Percentiles rank a stretch among this genome's conserved stretches.
phyloP scores from a whole-genome alignment of 2,113 vertebrate species.

The Sphaerodactylus townsendi region DNA sequence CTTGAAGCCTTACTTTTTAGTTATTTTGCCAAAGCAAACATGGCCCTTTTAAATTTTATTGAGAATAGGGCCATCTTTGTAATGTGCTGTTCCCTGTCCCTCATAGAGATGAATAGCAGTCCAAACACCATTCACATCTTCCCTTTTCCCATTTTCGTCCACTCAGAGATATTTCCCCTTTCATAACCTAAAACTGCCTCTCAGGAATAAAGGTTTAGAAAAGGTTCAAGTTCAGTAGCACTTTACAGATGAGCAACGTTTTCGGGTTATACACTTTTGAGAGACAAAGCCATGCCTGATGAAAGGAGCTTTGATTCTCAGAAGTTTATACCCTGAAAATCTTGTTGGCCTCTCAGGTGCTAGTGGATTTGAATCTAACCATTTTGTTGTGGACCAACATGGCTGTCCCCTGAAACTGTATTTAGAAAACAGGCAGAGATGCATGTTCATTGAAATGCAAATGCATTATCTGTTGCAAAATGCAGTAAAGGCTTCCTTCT shows the following conservation, averaged over 20 bases:
- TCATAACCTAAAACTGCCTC: background rate
- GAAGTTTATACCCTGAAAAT: too few relatives aligned
- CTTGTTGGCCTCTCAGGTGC: too few relatives aligned
- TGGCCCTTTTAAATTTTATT: constrained; percentile 52
- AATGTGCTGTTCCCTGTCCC: constrained; percentile 28
- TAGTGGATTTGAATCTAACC: too few relatives aligned
- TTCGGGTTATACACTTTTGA: too few relatives aligned
- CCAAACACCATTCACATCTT: background rate
- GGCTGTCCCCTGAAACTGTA: too few relatives aligned
- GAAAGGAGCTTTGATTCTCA: too few relatives aligned
- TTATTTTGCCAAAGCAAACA: constrained; percentile 28
- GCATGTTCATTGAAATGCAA: background rate
- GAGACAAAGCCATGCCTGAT: too few relatives aligned
- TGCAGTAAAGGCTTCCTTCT: background rate
- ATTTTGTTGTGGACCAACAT: too few relatives aligned
- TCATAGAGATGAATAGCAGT: constrained; percentile 14
- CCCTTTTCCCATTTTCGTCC: background rate
- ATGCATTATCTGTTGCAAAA: background rate
- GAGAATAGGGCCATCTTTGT: constrained; percentile 14
- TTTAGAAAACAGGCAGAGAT: background rate
- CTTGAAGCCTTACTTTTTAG: constrained; percentile 16
- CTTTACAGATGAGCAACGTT: too few relatives aligned
- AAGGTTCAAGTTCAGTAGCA: too few relatives aligned
- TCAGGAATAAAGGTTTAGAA: background rate
- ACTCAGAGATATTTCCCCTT: background rate